Percentiles rank a stretch among this genome's conserved stretches.
These are phyloP conservation scores for Neolamprologus toae DNA, from an alignment of 2,113 vertebrate genomes.

Conservation along the genomic window DNA sequence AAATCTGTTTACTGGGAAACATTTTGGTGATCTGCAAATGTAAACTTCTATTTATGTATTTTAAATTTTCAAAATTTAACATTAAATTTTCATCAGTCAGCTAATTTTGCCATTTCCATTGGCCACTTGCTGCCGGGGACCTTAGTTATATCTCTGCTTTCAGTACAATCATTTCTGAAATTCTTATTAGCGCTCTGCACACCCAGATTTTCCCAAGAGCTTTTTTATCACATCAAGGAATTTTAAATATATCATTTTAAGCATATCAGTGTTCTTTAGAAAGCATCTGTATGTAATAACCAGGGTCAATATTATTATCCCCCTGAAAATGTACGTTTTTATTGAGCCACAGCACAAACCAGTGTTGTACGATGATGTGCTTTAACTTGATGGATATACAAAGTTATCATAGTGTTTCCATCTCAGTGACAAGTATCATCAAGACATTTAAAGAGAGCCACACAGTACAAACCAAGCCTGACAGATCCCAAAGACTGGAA, in stretches of 20 bases:
- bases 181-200: not conserved
- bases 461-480: not conserved
- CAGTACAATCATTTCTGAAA: not conserved
- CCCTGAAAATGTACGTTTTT: not conserved
- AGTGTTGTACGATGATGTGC: not conserved
- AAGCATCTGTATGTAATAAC: not conserved
- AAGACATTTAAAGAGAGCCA: not conserved
- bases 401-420: not conserved
- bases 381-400: not conserved
- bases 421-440: not conserved
- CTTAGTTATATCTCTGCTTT: not conserved
- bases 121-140: not conserved
- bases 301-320: not conserved
- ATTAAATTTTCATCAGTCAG: too few species aligned
- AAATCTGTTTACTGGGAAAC: not conserved
- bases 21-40: rapidly evolving
- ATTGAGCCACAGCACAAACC: not conserved
- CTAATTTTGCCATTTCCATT: not conserved
- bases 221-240: not conserved
- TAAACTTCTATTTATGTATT: not conserved
- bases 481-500: not conserved
- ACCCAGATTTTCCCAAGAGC: not conserved
- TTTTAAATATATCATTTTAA: not conserved
- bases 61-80: not conserved
- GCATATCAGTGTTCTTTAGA: not conserved